Evolutionary conservation across 2,888 invertebrate genomes (phyloP), one percentile per base, ranked within the genome.

Genomic region (Prosopocoilus inquinatus): DNA sequence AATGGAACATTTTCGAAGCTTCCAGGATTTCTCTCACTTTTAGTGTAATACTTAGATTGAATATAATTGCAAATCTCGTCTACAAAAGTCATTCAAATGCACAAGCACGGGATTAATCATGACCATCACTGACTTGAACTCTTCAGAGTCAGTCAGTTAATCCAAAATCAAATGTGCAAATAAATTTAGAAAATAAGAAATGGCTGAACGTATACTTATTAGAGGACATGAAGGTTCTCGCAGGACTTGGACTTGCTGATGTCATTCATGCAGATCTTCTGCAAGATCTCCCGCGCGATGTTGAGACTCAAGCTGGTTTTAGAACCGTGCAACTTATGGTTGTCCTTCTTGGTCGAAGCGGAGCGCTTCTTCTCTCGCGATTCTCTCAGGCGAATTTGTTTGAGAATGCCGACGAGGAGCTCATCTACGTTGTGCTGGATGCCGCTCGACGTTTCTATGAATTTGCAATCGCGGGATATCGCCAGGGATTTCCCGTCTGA

Each of bases 371-470:
- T 89, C 65, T 88, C 89, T 16, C 89, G 80, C 52, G 80, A 84
- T 72, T 90, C 90, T 60, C 91, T 85, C 50, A 91, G 79, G 2
- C 91, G 83, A 70, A 93, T 90, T 80, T 96, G 95, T 74, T 94
- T 94, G 44, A 96, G 83, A 64, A 94, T 88, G 2, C 96, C 96
- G 1, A 96, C 95, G 39, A 97, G 84, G 15, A 97, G 84, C 74
- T 97, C 96, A 76, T 97, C 96, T 13, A 97, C 94, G 73, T 96
- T 95, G 80, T 96, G 95, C 75, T 96, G 94, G 68, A 97, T 91
- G 1, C 95, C 96, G 53, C 94, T 92, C 1, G 96, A 96, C 0
- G 96, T 94, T 78, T 97, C 96, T 64, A 96, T 95, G 79, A 94
- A 95, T 79, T 96, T 96, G 78, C 91, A 90, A 76, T 94, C 93